Conservation (phyloP, 1,140 invertebrate genomes). For the Spodoptera litura region DNA sequence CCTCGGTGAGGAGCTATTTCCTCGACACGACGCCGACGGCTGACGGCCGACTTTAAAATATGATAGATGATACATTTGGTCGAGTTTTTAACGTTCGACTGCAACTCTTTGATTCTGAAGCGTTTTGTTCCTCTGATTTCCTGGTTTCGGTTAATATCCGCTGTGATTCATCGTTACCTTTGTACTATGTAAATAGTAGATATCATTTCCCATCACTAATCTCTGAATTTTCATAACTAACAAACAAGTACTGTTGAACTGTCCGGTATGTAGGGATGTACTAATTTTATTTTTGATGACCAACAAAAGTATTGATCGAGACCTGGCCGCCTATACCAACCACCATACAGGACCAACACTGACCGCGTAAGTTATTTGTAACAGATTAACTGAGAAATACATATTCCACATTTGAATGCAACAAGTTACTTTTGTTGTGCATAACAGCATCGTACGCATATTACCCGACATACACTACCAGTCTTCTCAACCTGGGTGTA, state of each 20-base stretch:
- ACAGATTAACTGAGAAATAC: too few relatives aligned
- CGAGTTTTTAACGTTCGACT: constrained; percentile 39
- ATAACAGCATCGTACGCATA: background rate
- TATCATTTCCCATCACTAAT: too few relatives aligned
- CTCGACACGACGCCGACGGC: constrained; percentile 12
- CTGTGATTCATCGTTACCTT: background rate
- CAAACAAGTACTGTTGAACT: too few relatives aligned
- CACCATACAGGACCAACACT: too few relatives aligned
- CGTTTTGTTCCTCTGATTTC: constrained; percentile 33
- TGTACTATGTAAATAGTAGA: background rate
- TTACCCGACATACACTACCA: background rate
- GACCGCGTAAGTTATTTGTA: too few relatives aligned
- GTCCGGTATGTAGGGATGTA: too few relatives aligned
- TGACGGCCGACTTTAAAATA: constrained; percentile 60
- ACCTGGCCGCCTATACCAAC: too few relatives aligned
- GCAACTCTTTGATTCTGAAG: background rate
- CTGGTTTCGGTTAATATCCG: constrained; percentile 14
- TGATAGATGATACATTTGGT: constrained; percentile 60
- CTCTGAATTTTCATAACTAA: too few relatives aligned
- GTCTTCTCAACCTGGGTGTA: background rate
- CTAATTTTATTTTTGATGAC: too few relatives aligned
- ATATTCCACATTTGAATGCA: background rate
- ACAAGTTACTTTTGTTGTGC: background rate
- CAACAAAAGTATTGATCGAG: too few relatives aligned
- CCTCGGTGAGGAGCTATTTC: constrained; percentile 53